Percentiles rank a stretch among this genome's conserved stretches.
These are phyloP conservation scores for Tipula unca DNA, from an alignment of 2,888 invertebrate species.

Conservation along the genomic window DNA sequence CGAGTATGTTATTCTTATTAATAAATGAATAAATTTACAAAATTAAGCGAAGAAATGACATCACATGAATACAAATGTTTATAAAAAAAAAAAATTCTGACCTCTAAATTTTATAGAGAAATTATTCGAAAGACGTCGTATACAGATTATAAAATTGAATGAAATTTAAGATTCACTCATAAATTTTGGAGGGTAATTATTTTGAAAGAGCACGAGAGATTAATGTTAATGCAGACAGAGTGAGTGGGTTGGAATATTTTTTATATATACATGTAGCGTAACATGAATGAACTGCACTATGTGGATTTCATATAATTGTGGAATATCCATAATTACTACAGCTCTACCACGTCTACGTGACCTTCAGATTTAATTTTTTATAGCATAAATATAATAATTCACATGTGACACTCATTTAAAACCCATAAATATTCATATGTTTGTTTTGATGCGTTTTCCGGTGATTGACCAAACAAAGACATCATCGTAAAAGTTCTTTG, in stretches of 20 bases:
- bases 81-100: background rate
- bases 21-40: background rate
- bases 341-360: background rate
- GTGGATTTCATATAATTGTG: background rate
- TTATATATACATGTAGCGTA: background rate
- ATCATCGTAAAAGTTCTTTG: background rate
- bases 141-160: background rate
- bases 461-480: background rate
- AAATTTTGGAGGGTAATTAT: background rate
- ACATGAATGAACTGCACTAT: background rate
- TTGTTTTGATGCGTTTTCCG: background rate
- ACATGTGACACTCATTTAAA: background rate
- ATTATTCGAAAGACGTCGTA: background rate
- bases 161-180: background rate
- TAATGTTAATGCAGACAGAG: background rate
- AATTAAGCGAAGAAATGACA: background rate
- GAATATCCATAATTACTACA: background rate
- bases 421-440: background rate
- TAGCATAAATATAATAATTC: background rate
- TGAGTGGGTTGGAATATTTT: background rate
- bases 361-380: background rate
- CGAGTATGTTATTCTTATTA: background rate
- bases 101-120: background rate
- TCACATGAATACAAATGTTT: constrained; percentile 1
- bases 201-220: background rate